Evolutionary conservation across 2,113 vertebrate species (phyloP).

Genomic region (Emberiza fucata): DNA sequence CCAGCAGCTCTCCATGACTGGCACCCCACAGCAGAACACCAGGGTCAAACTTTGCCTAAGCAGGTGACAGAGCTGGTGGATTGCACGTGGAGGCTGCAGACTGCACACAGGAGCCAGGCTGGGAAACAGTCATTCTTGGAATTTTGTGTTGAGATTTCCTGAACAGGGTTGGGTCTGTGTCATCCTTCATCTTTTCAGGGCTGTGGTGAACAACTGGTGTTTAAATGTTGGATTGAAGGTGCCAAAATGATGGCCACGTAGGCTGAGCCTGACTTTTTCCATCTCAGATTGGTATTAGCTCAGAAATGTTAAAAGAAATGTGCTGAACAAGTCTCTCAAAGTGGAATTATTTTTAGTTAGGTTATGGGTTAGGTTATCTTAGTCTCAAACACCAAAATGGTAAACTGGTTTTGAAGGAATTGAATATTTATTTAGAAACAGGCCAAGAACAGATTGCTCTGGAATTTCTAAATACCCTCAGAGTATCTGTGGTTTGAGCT

Average conservation of each 20-base stretch:
- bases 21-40: fast-evolving
- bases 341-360: neutral
- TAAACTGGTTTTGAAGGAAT: neutral
- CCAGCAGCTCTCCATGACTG: neutral
- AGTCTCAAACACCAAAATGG: neutral
- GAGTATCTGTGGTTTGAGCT: neutral
- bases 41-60: neutral
- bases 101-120: neutral
- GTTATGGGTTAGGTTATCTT: neutral
- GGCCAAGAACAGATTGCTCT: neutral
- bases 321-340: neutral
- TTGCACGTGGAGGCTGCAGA: neutral
- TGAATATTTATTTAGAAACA: neutral
- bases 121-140: neutral
- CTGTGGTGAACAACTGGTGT: neutral
- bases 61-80: neutral
- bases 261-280: neutral
- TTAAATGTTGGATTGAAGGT: neutral
- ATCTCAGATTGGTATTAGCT: neutral
- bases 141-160: neutral
- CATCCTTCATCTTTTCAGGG: neutral
- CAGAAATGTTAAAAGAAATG: neutral
- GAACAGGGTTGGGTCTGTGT: neutral
- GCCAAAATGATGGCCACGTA: neutral
- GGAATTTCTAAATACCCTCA: neutral